A percentile compares a stretch with the other conserved stretches of the same genome.
Conservation (phyloP, 2,113 vertebrate species). For the Erythrocercus mccallii region DNA sequence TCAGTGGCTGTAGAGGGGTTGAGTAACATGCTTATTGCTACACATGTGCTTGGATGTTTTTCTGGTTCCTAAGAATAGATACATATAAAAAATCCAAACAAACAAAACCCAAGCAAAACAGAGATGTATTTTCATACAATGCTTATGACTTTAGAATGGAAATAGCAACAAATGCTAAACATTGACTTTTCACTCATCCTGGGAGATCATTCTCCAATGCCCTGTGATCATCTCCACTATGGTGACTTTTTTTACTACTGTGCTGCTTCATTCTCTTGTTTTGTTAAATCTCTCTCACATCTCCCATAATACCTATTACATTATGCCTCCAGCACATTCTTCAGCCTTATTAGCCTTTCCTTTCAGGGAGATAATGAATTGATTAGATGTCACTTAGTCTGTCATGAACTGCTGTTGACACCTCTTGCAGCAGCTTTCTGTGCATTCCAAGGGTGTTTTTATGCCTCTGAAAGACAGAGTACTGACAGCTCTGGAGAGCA, state of each 20-base stretch:
- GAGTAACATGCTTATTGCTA: not conserved
- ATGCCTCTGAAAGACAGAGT: not conserved
- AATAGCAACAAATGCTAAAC: not conserved
- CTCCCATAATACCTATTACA: not conserved
- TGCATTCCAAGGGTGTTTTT: not conserved
- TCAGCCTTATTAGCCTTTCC: not conserved
- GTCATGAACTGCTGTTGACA: not conserved
- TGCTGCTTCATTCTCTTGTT: not conserved
- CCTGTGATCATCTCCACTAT: not conserved
- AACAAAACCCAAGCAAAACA: not conserved
- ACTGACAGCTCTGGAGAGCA: not conserved
- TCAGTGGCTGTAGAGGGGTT: not conserved
- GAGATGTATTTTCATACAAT: not conserved
- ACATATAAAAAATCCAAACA: not conserved
- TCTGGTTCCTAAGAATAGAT: not conserved
- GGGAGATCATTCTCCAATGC: not conserved
- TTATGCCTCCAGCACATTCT: not conserved
- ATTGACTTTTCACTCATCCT: not conserved
- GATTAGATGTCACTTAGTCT: not conserved
- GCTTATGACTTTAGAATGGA: not conserved
- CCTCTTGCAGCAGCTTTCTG: not conserved
- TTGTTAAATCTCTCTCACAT: not conserved
- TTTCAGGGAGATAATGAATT: not conserved
- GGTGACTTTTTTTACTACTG: not conserved
- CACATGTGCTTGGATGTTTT: not conserved